A percentile compares a stretch with the other conserved stretches of the same genome.
phyloP scores from a whole-genome alignment of 2,113 vertebrate species.

The Aphyosemion australe region DNA sequence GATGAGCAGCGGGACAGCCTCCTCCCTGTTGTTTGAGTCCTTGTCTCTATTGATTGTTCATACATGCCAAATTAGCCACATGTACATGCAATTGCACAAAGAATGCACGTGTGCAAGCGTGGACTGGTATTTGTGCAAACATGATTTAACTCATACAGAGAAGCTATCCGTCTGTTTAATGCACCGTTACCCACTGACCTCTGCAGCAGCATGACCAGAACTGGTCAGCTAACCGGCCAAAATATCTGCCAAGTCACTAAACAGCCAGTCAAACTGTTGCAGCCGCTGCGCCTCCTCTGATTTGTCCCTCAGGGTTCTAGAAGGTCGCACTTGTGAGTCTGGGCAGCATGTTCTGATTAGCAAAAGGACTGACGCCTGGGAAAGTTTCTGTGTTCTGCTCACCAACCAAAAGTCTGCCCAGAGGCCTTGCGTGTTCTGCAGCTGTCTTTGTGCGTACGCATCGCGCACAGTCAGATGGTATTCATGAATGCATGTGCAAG shows the following conservation, averaged over 20 bases:
- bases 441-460: neutral
- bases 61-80: conserved; percentile 1
- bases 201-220: conserved; percentile 6
- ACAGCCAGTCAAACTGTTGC: conserved; percentile 19
- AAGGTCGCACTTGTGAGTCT: conserved; percentile 38
- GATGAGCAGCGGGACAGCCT: conserved; percentile 62
- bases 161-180: conserved; percentile 19
- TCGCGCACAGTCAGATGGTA: conserved; percentile 6
- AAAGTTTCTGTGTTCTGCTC: conserved; percentile 28
- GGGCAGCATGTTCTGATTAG: conserved; percentile 52
- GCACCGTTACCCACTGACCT: conserved; percentile 3
- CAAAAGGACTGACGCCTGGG: conserved; percentile 14
- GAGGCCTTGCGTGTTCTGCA: neutral
- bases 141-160: neutral
- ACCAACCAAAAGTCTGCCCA: conserved; percentile 16
- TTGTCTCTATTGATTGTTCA: neutral
- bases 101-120: neutral
- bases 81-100: neutral
- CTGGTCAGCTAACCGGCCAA: conserved; percentile 21
- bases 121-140: conserved; percentile 4
- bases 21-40: conserved; percentile 36
- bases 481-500: conserved; percentile 15
- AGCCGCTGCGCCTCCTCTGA: conserved; percentile 19
- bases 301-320: conserved; percentile 31
- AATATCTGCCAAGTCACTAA: conserved; percentile 35